Percentiles rank a stretch among this genome's conserved stretches.
Conservation (phyloP, 2,113 vertebrate genomes). For the Fulmarus glacialis region DNA sequence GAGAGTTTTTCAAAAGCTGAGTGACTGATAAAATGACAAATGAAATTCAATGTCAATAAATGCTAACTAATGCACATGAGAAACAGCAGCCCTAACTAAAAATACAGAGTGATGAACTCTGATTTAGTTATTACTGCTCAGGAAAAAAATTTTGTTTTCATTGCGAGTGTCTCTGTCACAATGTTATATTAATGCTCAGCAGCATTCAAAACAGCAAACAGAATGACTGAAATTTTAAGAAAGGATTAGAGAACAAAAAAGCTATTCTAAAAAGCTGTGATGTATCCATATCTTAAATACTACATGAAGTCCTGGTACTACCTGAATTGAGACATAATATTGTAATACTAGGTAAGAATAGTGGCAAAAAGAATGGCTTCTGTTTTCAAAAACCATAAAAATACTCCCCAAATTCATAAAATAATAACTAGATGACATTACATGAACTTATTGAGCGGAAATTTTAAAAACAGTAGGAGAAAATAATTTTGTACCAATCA, state of each 20-base stretch:
- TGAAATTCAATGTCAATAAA: conserved; percentile 32
- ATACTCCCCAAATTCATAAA: neutral
- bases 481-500: neutral
- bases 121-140: neutral
- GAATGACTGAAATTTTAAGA: neutral
- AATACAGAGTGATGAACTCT: neutral
- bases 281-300: neutral
- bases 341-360: neutral
- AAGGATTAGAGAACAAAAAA: neutral
- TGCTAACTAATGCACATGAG: neutral
- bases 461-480: neutral
- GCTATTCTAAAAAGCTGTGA: neutral
- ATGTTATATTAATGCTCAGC: neutral
- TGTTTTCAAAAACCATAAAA: neutral
- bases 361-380: neutral
- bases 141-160: neutral
- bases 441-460: neutral
- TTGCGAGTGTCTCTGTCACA: neutral
- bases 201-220: neutral
- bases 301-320: neutral
- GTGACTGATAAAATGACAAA: neutral
- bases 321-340: neutral
- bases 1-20: neutral
- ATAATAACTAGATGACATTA: neutral
- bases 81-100: neutral